Conservation (phyloP, 2,888 invertebrate species). For the Cylindroiulus punctatus region DNA sequence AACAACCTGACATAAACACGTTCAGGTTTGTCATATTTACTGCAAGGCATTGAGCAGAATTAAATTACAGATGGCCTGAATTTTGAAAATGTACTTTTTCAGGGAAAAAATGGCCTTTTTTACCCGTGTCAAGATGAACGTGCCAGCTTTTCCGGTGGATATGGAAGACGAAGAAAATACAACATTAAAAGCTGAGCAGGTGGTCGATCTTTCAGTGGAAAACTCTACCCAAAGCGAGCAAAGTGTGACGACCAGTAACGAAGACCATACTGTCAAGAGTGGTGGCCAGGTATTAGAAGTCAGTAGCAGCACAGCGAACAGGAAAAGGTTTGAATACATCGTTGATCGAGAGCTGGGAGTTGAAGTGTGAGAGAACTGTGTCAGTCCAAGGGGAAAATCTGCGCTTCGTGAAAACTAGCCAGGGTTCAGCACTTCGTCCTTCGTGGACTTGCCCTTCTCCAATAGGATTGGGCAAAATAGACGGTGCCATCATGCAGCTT, state of each 20-base stretch:
- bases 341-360: constrained; percentile 62
- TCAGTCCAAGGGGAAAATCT: not conserved
- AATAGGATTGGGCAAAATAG: not conserved
- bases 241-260: not conserved
- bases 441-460: not conserved
- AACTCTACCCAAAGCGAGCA: constrained; percentile 8
- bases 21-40: constrained; percentile 75
- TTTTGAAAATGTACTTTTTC: constrained; percentile 59
- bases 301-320: constrained; percentile 56
- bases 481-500: constrained; percentile 16
- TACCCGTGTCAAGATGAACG: constrained; percentile 70
- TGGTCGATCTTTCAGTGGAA: not conserved
- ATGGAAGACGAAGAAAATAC: constrained; percentile 55
- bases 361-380: constrained; percentile 60
- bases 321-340: constrained; percentile 60
- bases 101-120: constrained; percentile 98
- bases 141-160: constrained; percentile 62
- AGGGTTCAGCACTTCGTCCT: not conserved
- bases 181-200: not conserved
- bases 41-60: not conserved
- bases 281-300: constrained; percentile 56
- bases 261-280: constrained; percentile 51
- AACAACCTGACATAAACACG: constrained; percentile 89
- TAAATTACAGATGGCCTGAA: too few species aligned
- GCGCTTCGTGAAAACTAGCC: constrained; percentile 44